Percentiles rank a stretch among this genome's conserved stretches.
Conservation (phyloP, 2,888 invertebrate species). For the Meliscaeva auricollis region DNA sequence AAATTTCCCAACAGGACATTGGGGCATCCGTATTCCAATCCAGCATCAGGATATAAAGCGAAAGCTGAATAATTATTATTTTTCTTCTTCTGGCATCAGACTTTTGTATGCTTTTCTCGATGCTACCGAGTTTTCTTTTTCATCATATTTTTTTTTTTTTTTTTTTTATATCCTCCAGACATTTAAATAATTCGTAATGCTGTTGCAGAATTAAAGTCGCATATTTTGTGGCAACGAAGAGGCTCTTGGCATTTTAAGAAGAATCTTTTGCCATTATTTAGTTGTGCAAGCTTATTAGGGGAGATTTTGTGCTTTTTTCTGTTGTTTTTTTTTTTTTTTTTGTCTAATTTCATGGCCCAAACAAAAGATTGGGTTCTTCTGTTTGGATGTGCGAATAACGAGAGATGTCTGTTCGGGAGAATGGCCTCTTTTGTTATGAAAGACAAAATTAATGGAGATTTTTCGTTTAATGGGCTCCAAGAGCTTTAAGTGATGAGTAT, state of each 20-base stretch:
- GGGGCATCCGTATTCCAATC: constrained; percentile 24
- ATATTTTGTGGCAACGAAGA: constrained; percentile 29
- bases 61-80: constrained; percentile 29
- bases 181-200: constrained; percentile 25
- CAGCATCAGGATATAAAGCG: neutral
- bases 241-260: constrained; percentile 28
- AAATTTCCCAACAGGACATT: constrained; percentile 43
- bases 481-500: constrained; percentile 33
- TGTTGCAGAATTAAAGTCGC: constrained; percentile 37
- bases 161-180: neutral
- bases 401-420: neutral
- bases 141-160: neutral
- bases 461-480: constrained; percentile 27
- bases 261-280: constrained; percentile 35
- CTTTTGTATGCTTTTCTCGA: neutral
- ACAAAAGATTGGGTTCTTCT: constrained; percentile 17
- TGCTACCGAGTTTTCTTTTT: neutral
- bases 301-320: constrained; percentile 8
- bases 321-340: constrained; percentile 10
- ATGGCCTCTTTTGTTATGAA: constrained; percentile 32
- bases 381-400: constrained; percentile 28
- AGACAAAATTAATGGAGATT: constrained; percentile 39
- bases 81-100: constrained; percentile 8
- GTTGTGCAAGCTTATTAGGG: constrained; percentile 57
- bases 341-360: constrained; percentile 15